Conservation (phyloP, 2,113 vertebrate genomes). For the Ceyx melanurus region DNA sequence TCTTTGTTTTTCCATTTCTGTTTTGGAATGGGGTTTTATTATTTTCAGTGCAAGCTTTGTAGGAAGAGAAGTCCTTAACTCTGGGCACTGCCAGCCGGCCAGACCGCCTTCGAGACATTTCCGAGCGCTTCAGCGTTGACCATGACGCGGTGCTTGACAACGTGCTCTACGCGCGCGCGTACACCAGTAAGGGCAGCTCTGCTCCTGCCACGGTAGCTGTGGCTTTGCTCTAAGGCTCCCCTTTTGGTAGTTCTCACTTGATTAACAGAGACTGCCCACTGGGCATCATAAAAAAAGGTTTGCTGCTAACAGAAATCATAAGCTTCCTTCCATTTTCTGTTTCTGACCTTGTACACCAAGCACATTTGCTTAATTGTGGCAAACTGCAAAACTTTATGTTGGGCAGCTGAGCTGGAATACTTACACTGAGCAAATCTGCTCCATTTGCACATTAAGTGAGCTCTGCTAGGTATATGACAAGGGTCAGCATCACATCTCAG, state of each 20-base stretch:
- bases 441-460: neutral
- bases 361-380: neutral
- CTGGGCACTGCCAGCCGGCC: slow-evolving; percentile 82
- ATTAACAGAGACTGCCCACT: neutral
- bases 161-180: slow-evolving; percentile 94
- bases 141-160: slow-evolving; percentile 95
- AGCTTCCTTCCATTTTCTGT: neutral
- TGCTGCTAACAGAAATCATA: neutral
- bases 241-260: neutral
- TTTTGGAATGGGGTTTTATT: slow-evolving; percentile 10
- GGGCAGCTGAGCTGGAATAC: neutral
- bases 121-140: slow-evolving; percentile 92
- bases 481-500: neutral
- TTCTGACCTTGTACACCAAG: neutral
- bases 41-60: neutral
- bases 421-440: neutral
- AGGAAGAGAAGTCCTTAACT: slow-evolving; percentile 70
- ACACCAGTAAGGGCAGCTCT: slow-evolving; percentile 85
- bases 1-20: neutral
- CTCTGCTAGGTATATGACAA: neutral
- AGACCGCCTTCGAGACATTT: slow-evolving; percentile 93
- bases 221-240: neutral
- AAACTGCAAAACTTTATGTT: neutral
- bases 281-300: neutral
- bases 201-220: neutral